A percentile compares a stretch with the other conserved stretches of the same genome.
Evolutionary conservation across 2,888 invertebrate species (phyloP).

Genomic region (Leptarthrus brevirostris): DNA sequence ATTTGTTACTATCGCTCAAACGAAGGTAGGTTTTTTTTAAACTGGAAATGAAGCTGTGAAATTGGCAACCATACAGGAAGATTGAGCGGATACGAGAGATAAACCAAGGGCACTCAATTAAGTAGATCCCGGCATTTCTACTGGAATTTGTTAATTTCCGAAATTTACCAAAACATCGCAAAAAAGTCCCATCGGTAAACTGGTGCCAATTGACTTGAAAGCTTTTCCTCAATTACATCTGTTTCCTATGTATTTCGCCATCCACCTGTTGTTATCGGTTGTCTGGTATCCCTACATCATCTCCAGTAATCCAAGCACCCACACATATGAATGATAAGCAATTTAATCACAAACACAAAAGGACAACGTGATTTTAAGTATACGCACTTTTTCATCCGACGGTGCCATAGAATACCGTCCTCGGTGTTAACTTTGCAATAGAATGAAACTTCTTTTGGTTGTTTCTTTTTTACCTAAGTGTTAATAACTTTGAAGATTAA

Average conservation of each 20-base stretch:
- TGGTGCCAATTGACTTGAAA: conserved; percentile 52
- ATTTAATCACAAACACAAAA: not conserved
- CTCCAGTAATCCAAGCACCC: not conserved
- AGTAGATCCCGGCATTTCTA: too few relatives aligned
- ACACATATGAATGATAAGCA: not conserved
- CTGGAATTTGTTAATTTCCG: too few relatives aligned
- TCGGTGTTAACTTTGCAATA: not conserved
- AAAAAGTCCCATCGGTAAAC: conserved; percentile 7
- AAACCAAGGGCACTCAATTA: too few relatives aligned
- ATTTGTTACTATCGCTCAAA: too few relatives aligned
- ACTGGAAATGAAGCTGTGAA: too few relatives aligned
- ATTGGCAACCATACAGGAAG: too few relatives aligned
- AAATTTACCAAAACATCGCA: not conserved
- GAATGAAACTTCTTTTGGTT: conserved; percentile 1
- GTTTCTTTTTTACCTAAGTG: not conserved
- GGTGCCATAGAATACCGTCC: not conserved
- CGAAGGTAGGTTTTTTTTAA: too few relatives aligned
- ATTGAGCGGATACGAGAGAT: too few relatives aligned
- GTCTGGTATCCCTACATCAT: not conserved
- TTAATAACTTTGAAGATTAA: not conserved
- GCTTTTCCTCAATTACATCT: conserved; percentile 42
- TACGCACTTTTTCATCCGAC: not conserved
- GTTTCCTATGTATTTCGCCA: conserved; percentile 9
- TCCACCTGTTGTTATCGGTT: conserved; percentile 47
- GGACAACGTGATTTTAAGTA: not conserved